Evolutionary conservation across 2,113 vertebrate species (phyloP).

Genomic region (Crypturellus undulatus): DNA sequence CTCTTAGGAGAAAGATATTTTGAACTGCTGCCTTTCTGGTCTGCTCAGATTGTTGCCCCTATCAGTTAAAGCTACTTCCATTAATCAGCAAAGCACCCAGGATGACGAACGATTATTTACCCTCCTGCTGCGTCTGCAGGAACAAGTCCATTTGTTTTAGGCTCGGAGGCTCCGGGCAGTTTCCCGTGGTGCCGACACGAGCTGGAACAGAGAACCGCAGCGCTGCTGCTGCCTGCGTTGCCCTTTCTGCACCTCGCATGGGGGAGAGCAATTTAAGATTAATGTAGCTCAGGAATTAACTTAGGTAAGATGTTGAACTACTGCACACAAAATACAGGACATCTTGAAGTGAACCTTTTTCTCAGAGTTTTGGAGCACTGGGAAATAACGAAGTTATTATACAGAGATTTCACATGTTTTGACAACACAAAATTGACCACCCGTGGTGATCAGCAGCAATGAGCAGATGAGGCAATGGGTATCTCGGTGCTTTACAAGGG

Average conservation of each 20-base stretch:
- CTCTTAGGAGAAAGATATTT: background rate
- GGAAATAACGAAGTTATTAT: background rate
- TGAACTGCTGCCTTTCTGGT: background rate
- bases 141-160: slow-evolving; percentile 21
- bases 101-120: background rate
- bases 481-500: background rate
- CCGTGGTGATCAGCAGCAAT: background rate
- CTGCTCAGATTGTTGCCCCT: background rate
- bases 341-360: background rate
- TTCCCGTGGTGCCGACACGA: slow-evolving; percentile 14
- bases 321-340: background rate
- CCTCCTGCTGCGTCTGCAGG: slow-evolving; percentile 8
- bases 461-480: background rate
- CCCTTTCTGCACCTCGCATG: background rate
- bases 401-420: background rate
- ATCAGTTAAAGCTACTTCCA: background rate
- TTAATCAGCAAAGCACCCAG: background rate
- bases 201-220: background rate
- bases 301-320: background rate
- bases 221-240: background rate
- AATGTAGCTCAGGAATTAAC: background rate
- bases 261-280: background rate
- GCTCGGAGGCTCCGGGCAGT: background rate
- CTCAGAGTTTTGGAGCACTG: background rate
- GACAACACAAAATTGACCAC: background rate